Base-by-base conservation (phyloP, 2,888 invertebrate species). In the Aphrophora alni region DNA sequence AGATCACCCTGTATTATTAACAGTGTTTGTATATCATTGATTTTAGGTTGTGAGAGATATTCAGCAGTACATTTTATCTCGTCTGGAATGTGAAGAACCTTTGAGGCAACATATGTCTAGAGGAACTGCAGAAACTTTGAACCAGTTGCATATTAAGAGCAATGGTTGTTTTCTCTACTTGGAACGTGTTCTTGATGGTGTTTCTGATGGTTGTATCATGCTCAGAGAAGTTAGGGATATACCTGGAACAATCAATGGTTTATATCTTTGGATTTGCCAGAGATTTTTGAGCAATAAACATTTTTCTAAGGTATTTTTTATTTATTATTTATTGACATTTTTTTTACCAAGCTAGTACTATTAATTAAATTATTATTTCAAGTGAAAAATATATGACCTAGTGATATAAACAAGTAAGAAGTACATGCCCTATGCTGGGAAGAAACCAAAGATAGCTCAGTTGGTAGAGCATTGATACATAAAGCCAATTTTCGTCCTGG, bases 191-290 rank as follows among this genome's bases (percentile, higher is more conserved):
- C 88, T 98, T 72, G 97, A 98, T 85, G 98, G 98, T 0, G 97
- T 98, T 0, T 95, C 96, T 0, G 97, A 98, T 86, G 97, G 95
- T 79, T 98, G 97, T 87, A 97, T 98, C 84, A 96, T 96, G 10
- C 89, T 98, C 38, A 91, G 98, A 0, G 96, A 97, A 87, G 96
- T 98, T 26, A 92, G 95, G 27, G 95, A 98, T 86, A 98, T 98
- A 76, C 98, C 98, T 0, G 97, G 98, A 8, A 98, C 98, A 0
- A 89, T 98, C 27, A 98, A 98, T 87, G 98, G 98, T 0, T 90
- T 98, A 25, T 98, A 98, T 87, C 90, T 98, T 84, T 98, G 98
- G 95, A 91, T 98, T 83, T 97, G 97, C 85, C 98, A 98, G 88
- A 91, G 98, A 75, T 91, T 98, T 28, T 98, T 98, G 87, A 96